phyloP scores from a whole-genome alignment of 2,113 vertebrate genomes.

The Pseudolaguvia tuberculata region DNA sequence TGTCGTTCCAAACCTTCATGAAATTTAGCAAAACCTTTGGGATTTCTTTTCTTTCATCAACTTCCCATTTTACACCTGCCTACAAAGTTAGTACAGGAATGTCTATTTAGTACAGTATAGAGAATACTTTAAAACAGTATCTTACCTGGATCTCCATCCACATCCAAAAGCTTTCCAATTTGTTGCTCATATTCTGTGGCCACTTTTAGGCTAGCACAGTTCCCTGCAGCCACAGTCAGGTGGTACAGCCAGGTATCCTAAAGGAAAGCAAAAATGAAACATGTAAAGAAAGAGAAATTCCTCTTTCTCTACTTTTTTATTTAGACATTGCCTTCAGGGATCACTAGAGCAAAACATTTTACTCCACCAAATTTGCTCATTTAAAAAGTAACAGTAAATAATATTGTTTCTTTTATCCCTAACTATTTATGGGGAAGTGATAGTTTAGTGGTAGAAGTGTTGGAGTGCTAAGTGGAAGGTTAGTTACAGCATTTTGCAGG shows the following conservation, averaged over 20 bases:
- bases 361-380: not conserved
- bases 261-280: conserved; percentile 20
- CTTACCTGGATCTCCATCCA: conserved; percentile 80
- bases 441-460: too few species aligned
- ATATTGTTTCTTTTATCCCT: not conserved
- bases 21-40: too few species aligned
- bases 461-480: too few species aligned
- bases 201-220: conserved; percentile 71
- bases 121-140: conserved; percentile 13
- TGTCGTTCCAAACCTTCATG: too few species aligned
- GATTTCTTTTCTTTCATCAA: too few species aligned
- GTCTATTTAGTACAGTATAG: too few species aligned
- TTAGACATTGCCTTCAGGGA: too few species aligned
- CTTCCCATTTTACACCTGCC: too few species aligned
- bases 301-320: too few species aligned
- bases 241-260: conserved; percentile 87
- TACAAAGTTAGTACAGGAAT: too few species aligned
- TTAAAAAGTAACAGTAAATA: not conserved
- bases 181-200: conserved; percentile 80
- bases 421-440: not conserved
- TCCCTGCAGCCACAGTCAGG: conserved; percentile 76
- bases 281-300: not conserved
- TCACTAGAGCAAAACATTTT: too few species aligned
- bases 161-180: conserved; percentile 78
- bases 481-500: too few species aligned